These are phyloP conservation scores for Vultur gryphus DNA, from an alignment of 2,797 vertebrate genomes.

Conservation along the genomic window DNA sequence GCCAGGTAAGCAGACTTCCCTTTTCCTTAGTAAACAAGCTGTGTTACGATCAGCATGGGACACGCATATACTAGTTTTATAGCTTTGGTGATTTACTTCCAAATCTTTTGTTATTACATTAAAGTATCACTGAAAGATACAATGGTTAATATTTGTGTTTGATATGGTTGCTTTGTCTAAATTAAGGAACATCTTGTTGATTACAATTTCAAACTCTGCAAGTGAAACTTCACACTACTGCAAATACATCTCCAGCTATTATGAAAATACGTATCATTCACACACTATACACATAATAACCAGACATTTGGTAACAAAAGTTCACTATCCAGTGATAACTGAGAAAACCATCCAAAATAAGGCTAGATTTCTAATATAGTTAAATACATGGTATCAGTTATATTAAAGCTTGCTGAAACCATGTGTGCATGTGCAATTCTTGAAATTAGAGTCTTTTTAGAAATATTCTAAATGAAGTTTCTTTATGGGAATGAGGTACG, in stretches of 20 bases:
- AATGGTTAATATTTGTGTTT: background rate
- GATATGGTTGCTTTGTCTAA: background rate
- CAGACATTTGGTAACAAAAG: background rate
- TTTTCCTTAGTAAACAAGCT: background rate
- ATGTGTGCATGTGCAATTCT: rapidly evolving
- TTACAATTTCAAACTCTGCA: background rate
- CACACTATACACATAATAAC: background rate
- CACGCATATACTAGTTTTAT: background rate
- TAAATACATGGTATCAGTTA: background rate
- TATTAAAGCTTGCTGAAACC: background rate
- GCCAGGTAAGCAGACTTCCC: background rate
- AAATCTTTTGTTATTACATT: background rate
- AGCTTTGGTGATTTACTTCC: background rate
- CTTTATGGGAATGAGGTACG: background rate
- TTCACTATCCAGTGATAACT: background rate
- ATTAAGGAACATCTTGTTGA: background rate
- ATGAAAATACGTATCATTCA: background rate
- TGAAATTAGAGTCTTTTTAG: background rate
- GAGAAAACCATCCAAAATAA: background rate
- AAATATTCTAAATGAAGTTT: background rate
- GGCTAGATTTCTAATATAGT: background rate
- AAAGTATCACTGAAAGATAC: background rate
- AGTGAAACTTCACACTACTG: background rate
- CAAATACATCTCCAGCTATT: background rate
- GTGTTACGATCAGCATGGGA: background rate